A percentile compares a stretch with the other conserved stretches of the same genome.
phyloP scores from a whole-genome alignment of 1,140 invertebrate species.

The Musca vetustissima region DNA sequence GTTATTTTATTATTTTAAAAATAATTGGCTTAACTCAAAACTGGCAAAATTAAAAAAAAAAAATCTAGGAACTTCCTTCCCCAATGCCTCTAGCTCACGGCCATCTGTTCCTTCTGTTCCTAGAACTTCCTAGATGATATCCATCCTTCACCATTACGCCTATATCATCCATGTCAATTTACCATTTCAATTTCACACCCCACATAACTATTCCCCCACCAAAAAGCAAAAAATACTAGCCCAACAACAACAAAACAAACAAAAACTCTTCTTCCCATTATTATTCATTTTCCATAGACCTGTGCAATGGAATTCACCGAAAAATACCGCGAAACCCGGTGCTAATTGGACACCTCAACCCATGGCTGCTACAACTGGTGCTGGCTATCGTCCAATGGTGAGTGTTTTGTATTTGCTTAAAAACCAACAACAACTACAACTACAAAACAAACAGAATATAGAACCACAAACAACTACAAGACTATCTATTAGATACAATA shows the following conservation, averaged over 20 bases:
- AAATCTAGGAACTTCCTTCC: background rate
- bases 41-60: too few relatives aligned
- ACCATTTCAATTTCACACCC: too few relatives aligned
- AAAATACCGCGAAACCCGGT: slow-evolving; percentile 77
- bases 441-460: slow-evolving; percentile 9
- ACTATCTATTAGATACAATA: too few relatives aligned
- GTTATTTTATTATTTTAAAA: too few relatives aligned
- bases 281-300: slow-evolving; percentile 55
- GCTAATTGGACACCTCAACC: slow-evolving; percentile 79
- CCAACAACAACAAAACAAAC: background rate
- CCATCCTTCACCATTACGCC: too few relatives aligned
- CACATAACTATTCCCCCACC: too few relatives aligned
- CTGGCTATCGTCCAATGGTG: slow-evolving; percentile 83
- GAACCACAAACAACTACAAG: too few relatives aligned
- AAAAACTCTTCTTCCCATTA: slow-evolving; percentile 21
- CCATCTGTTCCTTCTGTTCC: background rate
- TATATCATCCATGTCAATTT: too few relatives aligned
- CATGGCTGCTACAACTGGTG: slow-evolving; percentile 82
- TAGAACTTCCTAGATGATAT: too few relatives aligned
- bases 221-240: slow-evolving; percentile 1
- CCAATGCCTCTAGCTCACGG: background rate
- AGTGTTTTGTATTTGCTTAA: slow-evolving; percentile 46
- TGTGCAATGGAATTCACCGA: slow-evolving; percentile 85
- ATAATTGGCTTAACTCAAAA: too few relatives aligned
- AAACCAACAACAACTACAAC: slow-evolving; percentile 3